Base-by-base conservation (phyloP, 2,888 invertebrate species). In the Habrosyne pyritoides region DNA sequence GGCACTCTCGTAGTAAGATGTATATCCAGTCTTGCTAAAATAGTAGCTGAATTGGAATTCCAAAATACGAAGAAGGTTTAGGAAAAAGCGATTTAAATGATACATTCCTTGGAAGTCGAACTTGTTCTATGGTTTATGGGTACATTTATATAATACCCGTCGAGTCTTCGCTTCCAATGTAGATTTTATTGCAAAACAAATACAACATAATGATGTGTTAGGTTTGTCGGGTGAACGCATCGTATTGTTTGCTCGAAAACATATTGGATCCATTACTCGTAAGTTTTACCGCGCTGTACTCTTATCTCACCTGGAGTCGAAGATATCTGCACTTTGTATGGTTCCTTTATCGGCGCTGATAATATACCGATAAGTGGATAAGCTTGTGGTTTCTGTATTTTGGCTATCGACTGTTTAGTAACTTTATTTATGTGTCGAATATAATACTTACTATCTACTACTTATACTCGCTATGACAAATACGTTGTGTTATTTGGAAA, bases 281-380 rank as follows among this genome's bases (percentile, higher is more conserved):
- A 28, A 26, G 49, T 14, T 50, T 14, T 21, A 21, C 30, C 30
- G 10, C 50, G 50, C 30, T 63, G 63, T 60, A 58, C 56, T 64
- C 67, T 71, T 77, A 78, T 81, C 75, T 65, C 59, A 57, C 61
- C 59, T 64, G 65, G n/a, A 71, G 73, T 74, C 65, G 69, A 71
- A 73, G 71, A 71, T 75, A 74, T 69, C 74, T 67, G 66, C 73
- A 71, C 64, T 77, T 74, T 70, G 71, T 80, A 77, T 71, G 70
- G 71, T 72, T 66, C 59, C 66, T 73, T 77, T 84, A 85, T 84
- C 84, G 71, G 65, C 74, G 59, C 63, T 67, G 79, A 79, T 79
- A 78, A 64, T 60, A 66, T 68, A 61, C 60, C 61, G 82, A 84
- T 84, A 78, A 67, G 55, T 47, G 59, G 71, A 79, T 79, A 80